A percentile compares a stretch with the other conserved stretches of the same genome.
These are phyloP conservation scores for Bursaphelenchus okinawaensis DNA, from an alignment of 2,888 invertebrate genomes.

Conservation along the genomic window DNA sequence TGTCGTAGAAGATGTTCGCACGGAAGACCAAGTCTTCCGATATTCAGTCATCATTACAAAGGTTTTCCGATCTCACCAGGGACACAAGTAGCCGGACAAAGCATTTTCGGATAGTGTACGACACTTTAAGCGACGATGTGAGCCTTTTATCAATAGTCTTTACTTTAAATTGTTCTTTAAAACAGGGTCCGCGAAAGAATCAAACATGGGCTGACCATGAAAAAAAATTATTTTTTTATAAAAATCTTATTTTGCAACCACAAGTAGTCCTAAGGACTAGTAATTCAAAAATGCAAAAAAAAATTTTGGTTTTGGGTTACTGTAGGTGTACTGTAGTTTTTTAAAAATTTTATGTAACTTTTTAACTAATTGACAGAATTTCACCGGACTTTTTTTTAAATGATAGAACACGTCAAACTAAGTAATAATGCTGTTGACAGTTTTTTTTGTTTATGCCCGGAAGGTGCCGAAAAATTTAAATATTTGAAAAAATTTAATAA, in stretches of 20 bases:
- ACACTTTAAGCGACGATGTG: constrained; percentile 25
- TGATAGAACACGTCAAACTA: too few relatives aligned
- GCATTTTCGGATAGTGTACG: constrained; percentile 29
- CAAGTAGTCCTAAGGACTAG: too few relatives aligned
- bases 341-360: too few relatives aligned
- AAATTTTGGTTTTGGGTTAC: too few relatives aligned
- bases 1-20: constrained; percentile 35
- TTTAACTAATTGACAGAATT: too few relatives aligned
- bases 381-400: too few relatives aligned
- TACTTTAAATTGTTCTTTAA: not conserved
- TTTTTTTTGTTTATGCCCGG: too few relatives aligned
- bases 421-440: too few relatives aligned
- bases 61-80: constrained; percentile 45
- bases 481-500: too few relatives aligned
- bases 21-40: constrained; percentile 53
- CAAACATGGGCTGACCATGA: not conserved
- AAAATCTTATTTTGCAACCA: not conserved
- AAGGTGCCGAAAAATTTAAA: too few relatives aligned
- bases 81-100: constrained; percentile 35
- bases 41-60: constrained; percentile 35
- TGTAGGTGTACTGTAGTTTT: too few relatives aligned
- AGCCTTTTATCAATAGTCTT: not conserved
- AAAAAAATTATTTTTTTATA: not conserved
- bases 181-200: not conserved
- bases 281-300: too few relatives aligned